phyloP scores from a whole-genome alignment of 2,888 invertebrate species.

The Periphyllus acericola region DNA sequence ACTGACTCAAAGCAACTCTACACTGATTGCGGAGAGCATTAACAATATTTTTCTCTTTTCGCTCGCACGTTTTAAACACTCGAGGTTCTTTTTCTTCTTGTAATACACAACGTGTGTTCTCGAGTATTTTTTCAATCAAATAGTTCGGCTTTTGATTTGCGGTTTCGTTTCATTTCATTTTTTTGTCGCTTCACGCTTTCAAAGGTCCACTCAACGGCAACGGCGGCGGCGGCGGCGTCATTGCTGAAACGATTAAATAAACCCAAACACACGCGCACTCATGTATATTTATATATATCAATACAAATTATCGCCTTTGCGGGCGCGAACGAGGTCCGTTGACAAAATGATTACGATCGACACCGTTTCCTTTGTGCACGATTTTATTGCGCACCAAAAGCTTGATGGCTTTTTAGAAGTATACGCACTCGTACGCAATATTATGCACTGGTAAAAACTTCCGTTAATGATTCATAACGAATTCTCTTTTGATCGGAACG shows the following conservation, averaged over 20 bases:
- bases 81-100: not conserved
- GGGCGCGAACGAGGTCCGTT: constrained; percentile 1
- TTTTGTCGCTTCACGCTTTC: constrained; percentile 30
- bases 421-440: no score
- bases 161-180: constrained; percentile 39
- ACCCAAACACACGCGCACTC: not conserved
- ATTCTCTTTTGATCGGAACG: constrained; percentile 34
- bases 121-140: constrained; percentile 43
- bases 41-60: constrained; percentile 22
- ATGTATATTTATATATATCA: not conserved
- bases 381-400: not conserved
- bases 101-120: constrained; percentile 29
- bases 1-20: constrained; percentile 39
- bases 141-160: constrained; percentile 49
- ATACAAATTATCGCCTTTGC: constrained; percentile 53
- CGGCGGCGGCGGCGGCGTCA: not conserved
- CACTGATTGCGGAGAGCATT: constrained; percentile 27
- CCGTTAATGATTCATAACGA: constrained; percentile 47
- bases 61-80: constrained; percentile 3
- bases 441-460: constrained; percentile 8
- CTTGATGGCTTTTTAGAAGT: constrained; percentile 52
- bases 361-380: constrained; percentile 42
- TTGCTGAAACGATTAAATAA: constrained; percentile 48
- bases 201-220: constrained; percentile 38
- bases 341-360: constrained; percentile 50